Conservation (phyloP, 2,888 invertebrate species). For the Eurois occulta region DNA sequence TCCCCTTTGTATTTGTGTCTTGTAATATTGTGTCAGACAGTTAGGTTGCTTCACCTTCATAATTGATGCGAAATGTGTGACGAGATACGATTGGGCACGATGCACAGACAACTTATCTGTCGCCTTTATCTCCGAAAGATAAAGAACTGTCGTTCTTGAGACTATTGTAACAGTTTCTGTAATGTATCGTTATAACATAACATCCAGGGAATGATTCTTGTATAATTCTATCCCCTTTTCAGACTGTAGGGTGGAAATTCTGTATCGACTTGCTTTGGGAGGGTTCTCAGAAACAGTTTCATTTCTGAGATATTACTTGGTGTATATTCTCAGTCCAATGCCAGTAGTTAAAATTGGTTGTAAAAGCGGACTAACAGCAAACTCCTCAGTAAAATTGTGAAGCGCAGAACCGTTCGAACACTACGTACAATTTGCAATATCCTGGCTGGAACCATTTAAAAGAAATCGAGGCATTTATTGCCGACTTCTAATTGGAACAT, state of each 20-base stretch:
- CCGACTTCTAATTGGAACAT: constrained; percentile 54
- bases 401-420: constrained; percentile 21
- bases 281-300: constrained; percentile 3
- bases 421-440: constrained; percentile 51
- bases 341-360: neutral
- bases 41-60: constrained; percentile 61
- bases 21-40: constrained; percentile 30
- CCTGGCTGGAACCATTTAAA: constrained; percentile 59
- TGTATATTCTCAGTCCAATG: neutral
- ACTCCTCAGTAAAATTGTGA: constrained; percentile 4
- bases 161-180: constrained; percentile 63
- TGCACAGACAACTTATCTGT: constrained; percentile 68
- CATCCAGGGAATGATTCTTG: constrained; percentile 44
- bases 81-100: constrained; percentile 77
- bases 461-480: constrained; percentile 66
- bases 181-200: constrained; percentile 15
- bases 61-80: constrained; percentile 68
- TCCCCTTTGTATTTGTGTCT: constrained; percentile 13
- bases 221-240: constrained; percentile 31
- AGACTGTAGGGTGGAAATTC: constrained; percentile 20
- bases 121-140: constrained; percentile 75
- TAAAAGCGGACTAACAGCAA: constrained; percentile 25
- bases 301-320: constrained; percentile 6
- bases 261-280: constrained; percentile 41
- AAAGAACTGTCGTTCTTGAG: constrained; percentile 68